phyloP scores from a whole-genome alignment of 2,797 vertebrate species.

The Todus mexicanus region DNA sequence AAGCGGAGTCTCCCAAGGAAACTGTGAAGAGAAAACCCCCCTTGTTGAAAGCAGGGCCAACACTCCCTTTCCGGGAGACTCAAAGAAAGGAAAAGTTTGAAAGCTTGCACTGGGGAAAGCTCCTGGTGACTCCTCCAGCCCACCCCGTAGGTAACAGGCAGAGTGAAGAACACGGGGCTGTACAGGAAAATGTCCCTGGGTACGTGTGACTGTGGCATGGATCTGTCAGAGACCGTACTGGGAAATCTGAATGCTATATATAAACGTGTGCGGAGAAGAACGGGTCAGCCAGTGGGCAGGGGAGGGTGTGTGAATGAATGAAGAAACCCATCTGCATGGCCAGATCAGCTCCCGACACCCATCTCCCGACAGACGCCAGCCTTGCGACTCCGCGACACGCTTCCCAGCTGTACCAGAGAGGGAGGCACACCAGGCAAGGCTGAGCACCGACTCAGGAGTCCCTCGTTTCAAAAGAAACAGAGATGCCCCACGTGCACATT shows the following conservation, averaged over 20 bases:
- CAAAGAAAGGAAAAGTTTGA: background rate
- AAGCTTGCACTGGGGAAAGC: background rate
- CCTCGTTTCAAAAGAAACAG: background rate
- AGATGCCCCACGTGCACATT: no score
- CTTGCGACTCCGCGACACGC: background rate
- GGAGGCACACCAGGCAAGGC: background rate
- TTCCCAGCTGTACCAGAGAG: background rate
- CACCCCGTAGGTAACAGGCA: background rate
- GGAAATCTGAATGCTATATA: background rate
- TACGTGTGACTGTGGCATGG: background rate
- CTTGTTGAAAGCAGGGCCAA: background rate
- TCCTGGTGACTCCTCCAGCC: background rate
- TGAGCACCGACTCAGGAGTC: fast-evolving
- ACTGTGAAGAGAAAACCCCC: background rate
- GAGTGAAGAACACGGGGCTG: background rate
- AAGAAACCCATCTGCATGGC: background rate
- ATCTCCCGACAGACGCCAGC: background rate
- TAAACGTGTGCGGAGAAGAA: background rate
- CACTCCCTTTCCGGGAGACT: background rate
- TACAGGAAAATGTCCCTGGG: slow-evolving; percentile 5
- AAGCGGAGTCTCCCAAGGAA: background rate
- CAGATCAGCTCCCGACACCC: background rate
- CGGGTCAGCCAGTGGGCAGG: background rate
- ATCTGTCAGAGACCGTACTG: background rate
- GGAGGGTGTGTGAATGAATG: background rate